phyloP scores from a whole-genome alignment of 2,888 invertebrate species.

The Phalera bucephala region DNA sequence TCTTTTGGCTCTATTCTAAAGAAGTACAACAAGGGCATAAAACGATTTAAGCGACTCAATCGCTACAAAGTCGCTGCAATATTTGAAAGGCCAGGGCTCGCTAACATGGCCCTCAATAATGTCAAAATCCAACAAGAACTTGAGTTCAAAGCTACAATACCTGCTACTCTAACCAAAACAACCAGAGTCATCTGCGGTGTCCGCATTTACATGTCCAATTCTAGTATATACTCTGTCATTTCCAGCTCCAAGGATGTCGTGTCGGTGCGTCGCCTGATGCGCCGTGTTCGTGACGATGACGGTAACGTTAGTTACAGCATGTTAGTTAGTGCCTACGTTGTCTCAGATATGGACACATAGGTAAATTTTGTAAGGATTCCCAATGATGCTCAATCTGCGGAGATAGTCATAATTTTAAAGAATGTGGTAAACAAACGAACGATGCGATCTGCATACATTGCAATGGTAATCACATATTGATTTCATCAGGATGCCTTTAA shows the following conservation, averaged over 20 bases:
- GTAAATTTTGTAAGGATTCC: background rate
- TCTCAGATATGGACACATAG: background rate
- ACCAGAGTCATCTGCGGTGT: background rate
- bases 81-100: background rate
- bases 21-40: background rate
- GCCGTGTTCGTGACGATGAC: background rate
- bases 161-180: background rate
- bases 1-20: background rate
- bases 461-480: background rate
- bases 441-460: background rate
- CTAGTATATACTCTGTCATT: constrained; percentile 6
- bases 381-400: background rate
- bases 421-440: background rate
- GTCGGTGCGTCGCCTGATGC: constrained; percentile 1
- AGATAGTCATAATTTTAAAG: background rate
- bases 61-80: background rate
- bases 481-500: background rate
- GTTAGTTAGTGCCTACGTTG: background rate
- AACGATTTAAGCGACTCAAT: background rate
- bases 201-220: background rate
- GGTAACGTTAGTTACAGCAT: background rate
- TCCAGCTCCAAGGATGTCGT: background rate
- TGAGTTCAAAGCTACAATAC: constrained; percentile 6
- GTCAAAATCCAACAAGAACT: constrained; percentile 2
- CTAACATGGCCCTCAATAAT: background rate